These are phyloP conservation scores for Gymnoscelis rufifasciata DNA, from an alignment of 2,888 invertebrate genomes.

Conservation along the genomic window DNA sequence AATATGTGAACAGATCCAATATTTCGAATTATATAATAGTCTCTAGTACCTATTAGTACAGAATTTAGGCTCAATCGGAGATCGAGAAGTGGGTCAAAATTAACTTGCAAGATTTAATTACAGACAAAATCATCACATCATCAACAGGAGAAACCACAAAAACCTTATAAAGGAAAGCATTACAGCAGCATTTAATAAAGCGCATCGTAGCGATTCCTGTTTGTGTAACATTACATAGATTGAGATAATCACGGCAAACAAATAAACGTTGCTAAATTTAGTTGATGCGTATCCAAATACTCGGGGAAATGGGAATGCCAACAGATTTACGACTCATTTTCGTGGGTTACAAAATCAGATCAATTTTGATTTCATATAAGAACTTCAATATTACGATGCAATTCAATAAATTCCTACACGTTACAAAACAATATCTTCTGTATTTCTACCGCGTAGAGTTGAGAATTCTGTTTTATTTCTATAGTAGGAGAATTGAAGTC, in stretches of 20 bases:
- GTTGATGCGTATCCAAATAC: conserved; percentile 24
- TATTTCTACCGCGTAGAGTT: background rate
- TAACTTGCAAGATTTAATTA: too few species aligned
- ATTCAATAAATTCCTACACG: background rate
- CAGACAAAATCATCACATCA: too few species aligned
- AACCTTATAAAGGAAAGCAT: too few species aligned
- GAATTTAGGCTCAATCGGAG: too few species aligned
- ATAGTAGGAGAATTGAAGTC: background rate
- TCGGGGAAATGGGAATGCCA: conserved; percentile 16
- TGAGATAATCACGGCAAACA: conserved; percentile 14
- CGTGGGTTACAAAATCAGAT: conserved; percentile 14
- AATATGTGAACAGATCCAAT: too few species aligned
- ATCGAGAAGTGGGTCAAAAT: too few species aligned
- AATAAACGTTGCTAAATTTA: conserved; percentile 22
- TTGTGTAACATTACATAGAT: background rate
- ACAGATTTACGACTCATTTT: conserved; percentile 24
- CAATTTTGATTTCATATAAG: background rate
- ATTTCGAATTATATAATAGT: too few species aligned
- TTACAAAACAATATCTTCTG: background rate
- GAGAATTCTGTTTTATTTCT: background rate
- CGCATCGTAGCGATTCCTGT: background rate
- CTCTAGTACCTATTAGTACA: too few species aligned
- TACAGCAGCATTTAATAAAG: too few species aligned
- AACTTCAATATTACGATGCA: too few species aligned
- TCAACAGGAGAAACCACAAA: too few species aligned